Evolutionary conservation across 1,140 invertebrate species (phyloP).

Genomic region (Reticulitermes speratus): DNA sequence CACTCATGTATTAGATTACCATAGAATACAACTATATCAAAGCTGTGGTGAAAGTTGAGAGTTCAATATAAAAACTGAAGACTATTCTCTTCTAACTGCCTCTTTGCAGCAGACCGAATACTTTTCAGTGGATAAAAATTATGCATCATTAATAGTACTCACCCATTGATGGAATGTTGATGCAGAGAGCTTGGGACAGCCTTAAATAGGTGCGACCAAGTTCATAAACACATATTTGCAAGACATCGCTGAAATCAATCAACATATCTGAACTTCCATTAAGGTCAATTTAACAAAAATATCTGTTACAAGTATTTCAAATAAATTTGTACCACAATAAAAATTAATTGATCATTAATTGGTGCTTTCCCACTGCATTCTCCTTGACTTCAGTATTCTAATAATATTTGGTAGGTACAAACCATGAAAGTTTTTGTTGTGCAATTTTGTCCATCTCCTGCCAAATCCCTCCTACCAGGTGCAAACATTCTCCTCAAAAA

Average conservation of each 20-base stretch:
- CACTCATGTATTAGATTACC: too few relatives aligned
- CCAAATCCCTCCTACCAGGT: too few relatives aligned
- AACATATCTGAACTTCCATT: constrained; percentile 70
- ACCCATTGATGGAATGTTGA: constrained; percentile 84
- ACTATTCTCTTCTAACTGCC: not conserved
- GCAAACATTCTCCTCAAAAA: too few relatives aligned
- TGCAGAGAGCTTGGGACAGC: constrained; percentile 83
- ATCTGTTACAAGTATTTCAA: not conserved
- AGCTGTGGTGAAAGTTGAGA: too few relatives aligned
- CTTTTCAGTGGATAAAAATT: not conserved
- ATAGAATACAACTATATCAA: too few relatives aligned
- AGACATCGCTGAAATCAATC: constrained; percentile 97
- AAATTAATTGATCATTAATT: not conserved
- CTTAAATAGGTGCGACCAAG: constrained; percentile 90
- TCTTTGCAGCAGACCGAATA: not conserved
- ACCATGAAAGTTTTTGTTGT: too few relatives aligned
- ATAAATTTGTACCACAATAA: not conserved
- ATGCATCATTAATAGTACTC: not conserved
- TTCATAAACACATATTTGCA: constrained; percentile 95
- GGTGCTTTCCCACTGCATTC: too few relatives aligned
- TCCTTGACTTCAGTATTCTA: too few relatives aligned
- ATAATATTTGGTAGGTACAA: too few relatives aligned
- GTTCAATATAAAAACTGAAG: too few relatives aligned
- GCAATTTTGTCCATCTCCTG: too few relatives aligned
- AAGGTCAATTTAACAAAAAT: constrained; percentile 30